Evolutionary conservation across 2,113 vertebrate species (phyloP), one percentile per base, ranked within the genome.

Genomic region (Corydoras maculifer): DNA sequence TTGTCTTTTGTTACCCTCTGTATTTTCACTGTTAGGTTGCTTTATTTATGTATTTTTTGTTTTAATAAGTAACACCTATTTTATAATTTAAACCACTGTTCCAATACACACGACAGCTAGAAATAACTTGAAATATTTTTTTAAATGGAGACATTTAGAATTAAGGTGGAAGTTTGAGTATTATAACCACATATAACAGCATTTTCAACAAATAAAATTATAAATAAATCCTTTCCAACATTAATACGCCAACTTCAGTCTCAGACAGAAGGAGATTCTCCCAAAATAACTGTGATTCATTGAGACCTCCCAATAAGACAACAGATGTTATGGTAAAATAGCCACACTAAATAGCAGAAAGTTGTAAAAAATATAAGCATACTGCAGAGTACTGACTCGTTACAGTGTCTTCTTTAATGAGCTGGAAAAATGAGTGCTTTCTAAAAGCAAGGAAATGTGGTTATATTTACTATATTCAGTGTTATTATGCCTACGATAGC

Each of bases 331-430:
- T 68, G 71, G 72, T 81, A 73, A 75, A 66, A 75, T 74, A 49
- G 60, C 79, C 79, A 58, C 78, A 67, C 35, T 75, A 79, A 77
- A 84, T 82, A 83, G 77, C 83, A 57, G 58, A 77, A 32, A 62
- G 2, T 48, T 67, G 30, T 72, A 15, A 66, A 69, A 72, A 65
- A 69, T 69, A 1, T 61, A 30, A 71, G 68, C 71, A 57, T 35
- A 10, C 66, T 76, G 58, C 70, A 74, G 29, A 53, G 57, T 15
- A 81, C 73, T 77, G 79, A 69, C 75, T 69, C 75, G 64, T 68
- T 55, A 32, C 8, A 55, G 68, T 69, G 65, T 64, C 50, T 25
- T 43, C 43, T 72, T 71, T 76, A 82, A 78, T 82, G 73, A 71
- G 78, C 77, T 78, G 74, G 73, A 81, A 66, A 75, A 83, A 63